Evolutionary conservation across 2,113 vertebrate species (phyloP).

Genomic region (Lynx canadensis): DNA sequence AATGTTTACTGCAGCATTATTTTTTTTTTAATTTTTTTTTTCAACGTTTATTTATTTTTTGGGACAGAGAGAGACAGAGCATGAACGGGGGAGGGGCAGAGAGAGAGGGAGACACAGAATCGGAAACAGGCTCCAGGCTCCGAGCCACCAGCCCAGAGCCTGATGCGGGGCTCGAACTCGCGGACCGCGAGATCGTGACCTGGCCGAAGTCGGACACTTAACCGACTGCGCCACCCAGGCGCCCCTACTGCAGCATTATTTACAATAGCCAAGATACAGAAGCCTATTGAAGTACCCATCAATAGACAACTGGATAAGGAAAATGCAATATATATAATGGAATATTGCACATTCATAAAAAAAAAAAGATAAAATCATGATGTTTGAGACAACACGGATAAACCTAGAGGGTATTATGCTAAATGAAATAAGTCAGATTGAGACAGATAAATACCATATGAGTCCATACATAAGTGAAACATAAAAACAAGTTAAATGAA

Average conservation of each 20-base stretch:
- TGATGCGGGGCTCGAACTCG: no score
- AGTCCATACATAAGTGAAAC: background rate
- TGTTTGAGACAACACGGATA: background rate
- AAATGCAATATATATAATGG: background rate
- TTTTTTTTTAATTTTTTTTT: no score
- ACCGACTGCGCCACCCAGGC: no score
- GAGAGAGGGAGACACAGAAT: no score
- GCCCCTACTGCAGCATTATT: background rate
- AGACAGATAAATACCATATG: background rate
- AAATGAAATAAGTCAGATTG: background rate
- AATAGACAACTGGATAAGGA: background rate
- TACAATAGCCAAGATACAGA: background rate
- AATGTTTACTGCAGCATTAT: background rate
- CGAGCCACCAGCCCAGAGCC: no score
- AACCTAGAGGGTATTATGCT: background rate
- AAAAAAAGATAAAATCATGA: background rate
- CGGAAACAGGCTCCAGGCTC: no score
- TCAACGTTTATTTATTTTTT: no score
- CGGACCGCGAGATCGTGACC: no score
- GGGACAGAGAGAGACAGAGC: no score
- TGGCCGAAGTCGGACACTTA: no score
- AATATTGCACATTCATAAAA: background rate
- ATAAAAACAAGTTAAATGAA: background rate
- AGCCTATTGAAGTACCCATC: background rate
- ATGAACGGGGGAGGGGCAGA: no score